phyloP scores from a whole-genome alignment of 1,140 invertebrate species.

The Cephus cinctus region DNA sequence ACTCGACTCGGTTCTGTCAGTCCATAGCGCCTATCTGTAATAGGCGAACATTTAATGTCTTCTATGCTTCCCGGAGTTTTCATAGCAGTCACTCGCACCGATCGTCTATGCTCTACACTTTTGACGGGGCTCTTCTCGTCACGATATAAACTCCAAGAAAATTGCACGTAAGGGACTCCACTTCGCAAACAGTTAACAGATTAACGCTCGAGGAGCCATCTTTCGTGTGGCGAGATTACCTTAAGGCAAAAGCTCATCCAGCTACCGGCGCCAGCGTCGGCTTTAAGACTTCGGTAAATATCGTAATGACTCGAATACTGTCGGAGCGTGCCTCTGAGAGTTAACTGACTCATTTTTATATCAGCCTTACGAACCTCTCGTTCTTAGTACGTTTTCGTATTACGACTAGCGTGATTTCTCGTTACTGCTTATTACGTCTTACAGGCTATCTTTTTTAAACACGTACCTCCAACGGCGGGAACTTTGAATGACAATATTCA shows the following conservation, averaged over 20 bases:
- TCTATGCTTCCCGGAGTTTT: no score
- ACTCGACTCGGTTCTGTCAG: no score
- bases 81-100: no score
- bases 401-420: no score
- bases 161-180: neutral
- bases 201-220: neutral
- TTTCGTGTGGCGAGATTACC: conserved; percentile 17
- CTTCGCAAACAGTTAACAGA: neutral
- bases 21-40: no score
- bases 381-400: no score
- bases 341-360: conserved; percentile 53
- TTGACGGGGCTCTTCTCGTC: neutral
- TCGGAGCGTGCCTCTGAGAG: conserved; percentile 42
- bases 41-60: no score
- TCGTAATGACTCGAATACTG: conserved; percentile 46
- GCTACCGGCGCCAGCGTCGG: conserved; percentile 2
- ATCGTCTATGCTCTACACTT: no score
- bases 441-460: no score
- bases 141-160: neutral
- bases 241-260: conserved; percentile 27
- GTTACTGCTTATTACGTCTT: no score
- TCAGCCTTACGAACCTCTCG: conserved; percentile 11
- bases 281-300: conserved; percentile 45
- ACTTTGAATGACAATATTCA: no score
- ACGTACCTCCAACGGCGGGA: no score